Evolutionary conservation across 2,113 vertebrate species (phyloP).

Genomic region (Ictidomys tridecemlineatus): DNA sequence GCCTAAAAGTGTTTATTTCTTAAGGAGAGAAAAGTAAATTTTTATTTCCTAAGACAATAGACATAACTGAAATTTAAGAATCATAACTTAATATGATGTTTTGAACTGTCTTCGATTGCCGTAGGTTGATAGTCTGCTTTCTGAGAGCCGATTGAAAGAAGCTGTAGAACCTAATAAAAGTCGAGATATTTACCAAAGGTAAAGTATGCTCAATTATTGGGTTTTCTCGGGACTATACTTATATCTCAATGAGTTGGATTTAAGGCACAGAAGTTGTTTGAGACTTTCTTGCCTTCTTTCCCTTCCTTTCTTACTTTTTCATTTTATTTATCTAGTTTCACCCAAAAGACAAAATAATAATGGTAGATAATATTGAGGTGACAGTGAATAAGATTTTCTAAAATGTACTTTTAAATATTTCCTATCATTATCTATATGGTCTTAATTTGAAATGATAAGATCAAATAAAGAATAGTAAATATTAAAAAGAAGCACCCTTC

Average conservation of each 20-base stretch:
- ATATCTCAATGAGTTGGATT: neutral
- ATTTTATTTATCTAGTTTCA: neutral
- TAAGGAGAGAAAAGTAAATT: neutral
- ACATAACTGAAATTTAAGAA: neutral
- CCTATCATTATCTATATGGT: neutral
- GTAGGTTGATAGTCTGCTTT: slow-evolving; percentile 87
- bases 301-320: neutral
- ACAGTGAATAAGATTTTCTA: slow-evolving; percentile 3
- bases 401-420: slow-evolving; percentile 11
- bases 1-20: slow-evolving; percentile 8
- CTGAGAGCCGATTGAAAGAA: slow-evolving; percentile 80
- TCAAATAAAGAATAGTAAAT: slow-evolving; percentile 35
- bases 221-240: neutral
- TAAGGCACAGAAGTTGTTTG: no score
- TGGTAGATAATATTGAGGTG: neutral
- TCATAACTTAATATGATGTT: neutral
- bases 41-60: slow-evolving; percentile 20
- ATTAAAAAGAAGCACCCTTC: neutral
- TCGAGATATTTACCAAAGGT: slow-evolving; percentile 85
- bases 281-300: no score
- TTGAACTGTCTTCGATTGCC: slow-evolving; percentile 57
- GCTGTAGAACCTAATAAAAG: slow-evolving; percentile 74
- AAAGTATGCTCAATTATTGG: slow-evolving; percentile 61
- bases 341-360: slow-evolving; percentile 30
- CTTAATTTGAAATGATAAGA: neutral